phyloP scores from a whole-genome alignment of 1,140 invertebrate species.

The Euglossa dilemma region DNA sequence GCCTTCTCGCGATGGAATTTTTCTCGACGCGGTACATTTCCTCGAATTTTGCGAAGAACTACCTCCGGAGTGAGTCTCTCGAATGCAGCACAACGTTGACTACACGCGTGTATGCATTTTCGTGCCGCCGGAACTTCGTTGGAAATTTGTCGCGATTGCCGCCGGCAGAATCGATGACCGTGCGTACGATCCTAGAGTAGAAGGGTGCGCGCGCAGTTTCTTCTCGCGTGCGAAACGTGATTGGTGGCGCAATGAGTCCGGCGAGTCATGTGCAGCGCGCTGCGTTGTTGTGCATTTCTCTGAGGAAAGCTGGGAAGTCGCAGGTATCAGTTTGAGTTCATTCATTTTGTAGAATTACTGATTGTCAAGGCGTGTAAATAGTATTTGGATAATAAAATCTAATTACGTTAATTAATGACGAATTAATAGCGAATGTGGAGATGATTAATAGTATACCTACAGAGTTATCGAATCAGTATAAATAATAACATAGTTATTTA shows the following conservation, averaged over 20 bases:
- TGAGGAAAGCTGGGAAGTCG: background rate
- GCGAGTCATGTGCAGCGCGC: background rate
- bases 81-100: conserved; percentile 8
- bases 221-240: conserved; percentile 21
- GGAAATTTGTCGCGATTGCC: conserved; percentile 24
- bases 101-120: conserved; percentile 32
- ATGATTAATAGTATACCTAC: too few species aligned
- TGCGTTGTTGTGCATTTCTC: background rate
- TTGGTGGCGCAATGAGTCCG: background rate
- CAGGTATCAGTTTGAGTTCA: background rate
- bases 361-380: too few species aligned
- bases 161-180: conserved; percentile 19
- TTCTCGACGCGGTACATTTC: conserved; percentile 17
- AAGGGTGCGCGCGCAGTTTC: conserved; percentile 17
- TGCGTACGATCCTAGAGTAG: background rate
- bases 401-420: too few species aligned
- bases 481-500: too few species aligned
- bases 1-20: conserved; percentile 8
- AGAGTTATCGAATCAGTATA: too few species aligned
- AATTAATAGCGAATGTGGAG: too few species aligned
- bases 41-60: background rate
- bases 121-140: background rate
- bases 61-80: background rate
- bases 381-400: too few species aligned
- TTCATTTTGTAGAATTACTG: too few species aligned